Evolutionary conservation across 2,888 invertebrate genomes (phyloP).

Genomic region (Physocephala rufipes): DNA sequence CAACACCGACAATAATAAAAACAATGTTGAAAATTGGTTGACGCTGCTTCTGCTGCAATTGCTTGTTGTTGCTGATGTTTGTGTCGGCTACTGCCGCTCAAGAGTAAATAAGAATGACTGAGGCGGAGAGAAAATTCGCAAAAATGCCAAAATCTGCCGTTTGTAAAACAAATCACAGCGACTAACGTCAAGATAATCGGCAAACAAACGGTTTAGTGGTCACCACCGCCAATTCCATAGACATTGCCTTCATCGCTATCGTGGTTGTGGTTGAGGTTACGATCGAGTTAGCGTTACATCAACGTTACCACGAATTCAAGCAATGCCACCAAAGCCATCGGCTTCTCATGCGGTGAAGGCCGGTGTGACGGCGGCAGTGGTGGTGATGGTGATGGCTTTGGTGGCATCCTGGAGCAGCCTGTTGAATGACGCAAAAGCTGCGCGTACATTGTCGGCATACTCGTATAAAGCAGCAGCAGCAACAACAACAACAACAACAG

Average conservation of each 20-base stretch:
- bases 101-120: neutral
- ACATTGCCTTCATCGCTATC: no score
- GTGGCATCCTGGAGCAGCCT: no score
- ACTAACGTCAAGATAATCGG: slow-evolving; percentile 28
- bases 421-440: no score
- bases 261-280: no score
- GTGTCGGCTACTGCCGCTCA: slow-evolving; percentile 7
- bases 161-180: slow-evolving; percentile 30
- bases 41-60: neutral
- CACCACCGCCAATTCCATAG: no score
- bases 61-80: slow-evolving; percentile 2
- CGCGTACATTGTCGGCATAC: no score
- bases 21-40: neutral
- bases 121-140: slow-evolving; percentile 23
- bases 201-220: slow-evolving; percentile 27
- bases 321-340: no score
- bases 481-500: slow-evolving; percentile 5
- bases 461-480: neutral
- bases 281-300: no score
- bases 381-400: no score
- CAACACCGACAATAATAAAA: neutral
- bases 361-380: no score
- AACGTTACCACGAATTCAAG: no score
- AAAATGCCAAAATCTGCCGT: slow-evolving; percentile 32
- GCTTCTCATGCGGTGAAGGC: no score